phyloP scores from a whole-genome alignment of 2,113 vertebrate genomes.

The Leucoraja erinaceus region DNA sequence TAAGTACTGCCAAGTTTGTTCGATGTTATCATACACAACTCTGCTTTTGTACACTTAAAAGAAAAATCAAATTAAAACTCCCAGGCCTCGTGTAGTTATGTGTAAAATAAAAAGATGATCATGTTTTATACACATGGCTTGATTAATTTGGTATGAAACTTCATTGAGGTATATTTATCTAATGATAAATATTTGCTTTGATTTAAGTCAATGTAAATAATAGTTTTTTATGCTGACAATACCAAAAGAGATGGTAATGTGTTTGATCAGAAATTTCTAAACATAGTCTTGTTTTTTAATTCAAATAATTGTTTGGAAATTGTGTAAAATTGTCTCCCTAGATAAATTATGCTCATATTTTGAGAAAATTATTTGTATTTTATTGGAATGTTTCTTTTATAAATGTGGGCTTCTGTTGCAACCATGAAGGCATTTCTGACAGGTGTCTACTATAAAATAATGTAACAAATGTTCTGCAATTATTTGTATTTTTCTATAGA shows the following conservation, averaged over 20 bases:
- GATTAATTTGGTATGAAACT: neutral
- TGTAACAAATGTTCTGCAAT: constrained; percentile 34
- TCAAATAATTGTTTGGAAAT: neutral
- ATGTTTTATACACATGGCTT: neutral
- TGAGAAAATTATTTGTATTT: neutral
- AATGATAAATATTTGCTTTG: neutral
- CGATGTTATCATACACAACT: neutral
- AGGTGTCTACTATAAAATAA: neutral
- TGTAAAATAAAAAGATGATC: neutral
- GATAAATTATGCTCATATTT: neutral
- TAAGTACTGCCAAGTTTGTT: constrained; percentile 52
- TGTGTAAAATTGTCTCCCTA: neutral
- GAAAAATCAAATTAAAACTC: neutral
- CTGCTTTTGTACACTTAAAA: neutral
- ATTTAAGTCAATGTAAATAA: neutral
- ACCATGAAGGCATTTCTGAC: neutral
- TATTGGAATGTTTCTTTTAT: neutral
- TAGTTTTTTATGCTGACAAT: neutral
- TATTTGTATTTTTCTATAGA: constrained; percentile 50
- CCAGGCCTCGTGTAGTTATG: too few relatives aligned
- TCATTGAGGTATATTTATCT: neutral
- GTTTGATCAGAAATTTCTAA: neutral
- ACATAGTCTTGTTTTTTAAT: too few relatives aligned
- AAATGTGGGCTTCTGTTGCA: neutral
- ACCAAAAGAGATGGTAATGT: neutral